These are phyloP conservation scores for Ectemnius continuus DNA, from an alignment of 2,888 invertebrate genomes.

Conservation along the genomic window DNA sequence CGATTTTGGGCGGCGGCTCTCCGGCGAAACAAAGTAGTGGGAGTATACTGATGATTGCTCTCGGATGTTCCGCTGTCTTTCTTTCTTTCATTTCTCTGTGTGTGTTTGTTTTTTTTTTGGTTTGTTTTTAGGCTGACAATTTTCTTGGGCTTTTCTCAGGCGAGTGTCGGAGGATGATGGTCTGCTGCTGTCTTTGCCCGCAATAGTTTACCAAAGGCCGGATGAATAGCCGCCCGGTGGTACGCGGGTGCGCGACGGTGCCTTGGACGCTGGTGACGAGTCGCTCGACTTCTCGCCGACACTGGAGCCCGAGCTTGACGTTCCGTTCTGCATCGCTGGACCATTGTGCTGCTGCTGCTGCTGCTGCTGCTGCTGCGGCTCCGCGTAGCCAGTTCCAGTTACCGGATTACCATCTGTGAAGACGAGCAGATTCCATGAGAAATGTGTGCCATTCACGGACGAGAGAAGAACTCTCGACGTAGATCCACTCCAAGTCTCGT, in stretches of 20 bases:
- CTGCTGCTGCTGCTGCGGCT: constrained; percentile 41
- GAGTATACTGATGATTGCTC: neutral
- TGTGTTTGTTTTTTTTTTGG: constrained; percentile 27
- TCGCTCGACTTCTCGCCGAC: constrained; percentile 73
- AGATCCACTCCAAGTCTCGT: too few relatives aligned
- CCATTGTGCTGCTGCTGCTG: constrained; percentile 51
- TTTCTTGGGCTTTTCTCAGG: neutral
- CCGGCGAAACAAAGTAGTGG: too few relatives aligned
- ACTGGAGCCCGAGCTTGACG: constrained; percentile 76
- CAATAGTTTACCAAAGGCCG: constrained; percentile 82
- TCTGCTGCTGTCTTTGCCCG: constrained; percentile 11
- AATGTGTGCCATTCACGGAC: too few relatives aligned
- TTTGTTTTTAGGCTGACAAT: constrained; percentile 15
- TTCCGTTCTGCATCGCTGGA: constrained; percentile 78
- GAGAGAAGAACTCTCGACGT: too few relatives aligned
- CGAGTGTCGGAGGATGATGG: constrained; percentile 23
- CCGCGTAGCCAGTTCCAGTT: constrained; percentile 80
- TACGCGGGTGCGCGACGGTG: constrained; percentile 80
- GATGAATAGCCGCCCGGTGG: constrained; percentile 86
- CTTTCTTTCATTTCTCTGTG: constrained; percentile 1
- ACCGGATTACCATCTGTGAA: constrained; percentile 80
- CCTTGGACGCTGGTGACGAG: constrained; percentile 66
- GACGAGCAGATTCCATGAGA: constrained; percentile 10
- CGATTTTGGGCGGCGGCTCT: too few relatives aligned
- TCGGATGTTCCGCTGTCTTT: neutral